Conservation (phyloP, 2,888 invertebrate species). For the Augiades crinisus region DNA sequence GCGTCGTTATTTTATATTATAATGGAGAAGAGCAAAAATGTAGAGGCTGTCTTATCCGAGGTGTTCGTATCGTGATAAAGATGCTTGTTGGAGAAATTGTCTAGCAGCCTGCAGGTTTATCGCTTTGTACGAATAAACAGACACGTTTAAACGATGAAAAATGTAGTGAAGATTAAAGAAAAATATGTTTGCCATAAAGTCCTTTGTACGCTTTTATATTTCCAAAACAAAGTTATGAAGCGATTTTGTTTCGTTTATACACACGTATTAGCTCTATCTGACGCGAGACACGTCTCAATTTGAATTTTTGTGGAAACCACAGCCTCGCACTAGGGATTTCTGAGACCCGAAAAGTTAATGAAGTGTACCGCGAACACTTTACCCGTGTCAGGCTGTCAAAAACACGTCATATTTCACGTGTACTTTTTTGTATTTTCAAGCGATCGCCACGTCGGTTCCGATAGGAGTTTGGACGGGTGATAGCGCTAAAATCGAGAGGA, state of each 20-base stretch:
- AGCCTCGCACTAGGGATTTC: slow-evolving; percentile 43
- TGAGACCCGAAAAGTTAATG: slow-evolving; percentile 62
- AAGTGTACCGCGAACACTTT: slow-evolving; percentile 66
- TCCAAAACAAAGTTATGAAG: slow-evolving; percentile 12
- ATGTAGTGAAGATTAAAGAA: slow-evolving; percentile 24
- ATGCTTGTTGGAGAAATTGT: slow-evolving; percentile 21
- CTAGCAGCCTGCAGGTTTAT: slow-evolving; percentile 14
- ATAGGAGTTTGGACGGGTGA: slow-evolving; percentile 50
- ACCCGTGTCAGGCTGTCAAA: slow-evolving; percentile 76
- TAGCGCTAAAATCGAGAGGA: slow-evolving; percentile 29
- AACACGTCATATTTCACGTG: slow-evolving; percentile 68
- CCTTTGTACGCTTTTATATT: slow-evolving; percentile 36
- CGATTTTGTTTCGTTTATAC: slow-evolving; percentile 28
- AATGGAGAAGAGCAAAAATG: slow-evolving; percentile 3
- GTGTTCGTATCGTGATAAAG: slow-evolving; percentile 6
- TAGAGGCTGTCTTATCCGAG: slow-evolving; percentile 1
- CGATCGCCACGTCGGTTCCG: slow-evolving; percentile 56
- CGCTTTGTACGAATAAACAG: slow-evolving; percentile 21
- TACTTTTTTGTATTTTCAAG: slow-evolving; percentile 53
- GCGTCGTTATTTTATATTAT: neutral
- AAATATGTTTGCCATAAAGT: slow-evolving; percentile 32
- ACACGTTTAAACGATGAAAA: slow-evolving; percentile 21
- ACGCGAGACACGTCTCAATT: slow-evolving; percentile 29
- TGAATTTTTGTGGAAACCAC: slow-evolving; percentile 32
- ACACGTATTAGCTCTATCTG: slow-evolving; percentile 37